A percentile compares a stretch with the other conserved stretches of the same genome.
phyloP scores from a whole-genome alignment of 1,140 invertebrate species.

The Drosophila tsacasi region DNA sequence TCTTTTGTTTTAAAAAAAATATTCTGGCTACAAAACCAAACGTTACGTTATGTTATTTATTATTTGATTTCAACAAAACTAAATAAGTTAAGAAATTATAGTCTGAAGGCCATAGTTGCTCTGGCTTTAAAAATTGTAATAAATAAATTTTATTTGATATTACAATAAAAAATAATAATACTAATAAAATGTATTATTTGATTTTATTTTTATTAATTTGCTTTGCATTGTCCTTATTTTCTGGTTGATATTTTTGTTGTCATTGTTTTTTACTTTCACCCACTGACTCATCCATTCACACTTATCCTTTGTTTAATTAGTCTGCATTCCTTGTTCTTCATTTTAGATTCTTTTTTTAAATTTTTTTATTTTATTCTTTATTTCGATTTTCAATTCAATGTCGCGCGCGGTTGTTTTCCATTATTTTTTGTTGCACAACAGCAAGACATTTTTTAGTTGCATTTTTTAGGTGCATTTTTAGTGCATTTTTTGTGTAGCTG shows the following conservation, averaged over 20 bases:
- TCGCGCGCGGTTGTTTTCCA: conserved; percentile 9
- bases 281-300: conserved; percentile 25
- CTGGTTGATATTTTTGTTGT: not conserved
- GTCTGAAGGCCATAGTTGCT: too few relatives aligned
- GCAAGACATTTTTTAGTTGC: conserved; percentile 11
- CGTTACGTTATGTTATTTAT: not conserved
- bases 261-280: conserved; percentile 1
- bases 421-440: conserved; percentile 33
- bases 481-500: not conserved
- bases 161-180: too few relatives aligned
- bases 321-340: not conserved
- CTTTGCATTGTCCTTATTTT: not conserved
- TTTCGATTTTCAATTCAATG: too few relatives aligned
- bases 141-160: too few relatives aligned
- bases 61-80: too few relatives aligned
- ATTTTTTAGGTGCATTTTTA: conserved; percentile 11
- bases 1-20: not conserved
- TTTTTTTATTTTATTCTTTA: too few relatives aligned
- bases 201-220: too few relatives aligned
- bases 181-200: too few relatives aligned
- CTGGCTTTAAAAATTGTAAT: too few relatives aligned
- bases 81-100: too few relatives aligned
- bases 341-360: not conserved
- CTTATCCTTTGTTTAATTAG: conserved; percentile 1
- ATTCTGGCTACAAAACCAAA: not conserved